Base-by-base conservation (phyloP, 2,113 vertebrate species). In the Melanostigma gelatinosum region DNA sequence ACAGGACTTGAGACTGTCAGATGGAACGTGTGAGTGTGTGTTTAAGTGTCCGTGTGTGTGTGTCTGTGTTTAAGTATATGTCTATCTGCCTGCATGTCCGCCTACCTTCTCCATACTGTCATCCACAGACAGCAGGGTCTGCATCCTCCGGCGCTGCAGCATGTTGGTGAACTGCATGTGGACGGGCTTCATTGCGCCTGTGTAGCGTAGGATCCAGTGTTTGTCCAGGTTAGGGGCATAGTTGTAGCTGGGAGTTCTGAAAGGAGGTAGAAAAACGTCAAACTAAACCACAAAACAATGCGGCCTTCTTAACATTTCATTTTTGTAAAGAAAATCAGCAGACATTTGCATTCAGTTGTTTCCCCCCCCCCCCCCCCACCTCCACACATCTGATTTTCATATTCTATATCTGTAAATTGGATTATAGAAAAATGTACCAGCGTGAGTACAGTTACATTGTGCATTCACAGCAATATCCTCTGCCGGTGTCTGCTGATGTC, bases 91-190 rank as follows among this genome's bases (percentile, higher is more conserved):
- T 74, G 67, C 42, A 18, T 36, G 69, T 64, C 64, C 64, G 16
- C 77, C 44, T 91, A 99, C 97, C 96, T 93, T 96, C 79, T 99
- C 96, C 95, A 99, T 95, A 9, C 97, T 98, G 93, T 97, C 97
- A 16, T 99, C 98, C 88, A 99, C 97, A 5, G 97, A 99, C 93
- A 99, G 94, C 74, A 99, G 95, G 0, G 98, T 99, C 85, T 99
- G 98, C 82, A 99, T 96, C 66, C 98, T 96, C 81, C 97, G 95
- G 72, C 97, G 95, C 94, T 99, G 97, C 0, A 99, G 93, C 96
- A 99, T 95, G 92, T 99, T 99, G 22, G 97, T 99, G 94, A 99
- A 99, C 77, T 99, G 95, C 98, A 99, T 99, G 94, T 99, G 98
- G 87, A 99, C 97, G 1, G 98, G 97, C 83, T 97, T 98, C 98